These are phyloP conservation scores for Meloidogyne exigua DNA, from an alignment of 1,140 invertebrate genomes.

Conservation along the genomic window DNA sequence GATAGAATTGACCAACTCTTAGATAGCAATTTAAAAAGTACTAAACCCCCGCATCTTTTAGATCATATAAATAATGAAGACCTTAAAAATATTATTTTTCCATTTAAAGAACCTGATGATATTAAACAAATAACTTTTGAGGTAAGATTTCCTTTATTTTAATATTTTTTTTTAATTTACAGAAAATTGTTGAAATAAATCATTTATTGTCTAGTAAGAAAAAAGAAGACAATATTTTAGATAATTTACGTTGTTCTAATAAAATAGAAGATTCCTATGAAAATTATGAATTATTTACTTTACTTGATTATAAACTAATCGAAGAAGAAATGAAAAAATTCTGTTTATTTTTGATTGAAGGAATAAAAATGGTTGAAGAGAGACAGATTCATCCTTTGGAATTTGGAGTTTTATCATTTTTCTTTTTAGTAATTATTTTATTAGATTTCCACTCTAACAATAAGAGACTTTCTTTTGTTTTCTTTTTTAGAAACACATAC, in stretches of 20 bases:
- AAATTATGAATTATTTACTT: not conserved
- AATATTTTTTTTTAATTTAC: not conserved
- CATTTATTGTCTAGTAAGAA: not conserved
- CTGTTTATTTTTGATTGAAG: not conserved
- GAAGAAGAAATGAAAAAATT: not conserved
- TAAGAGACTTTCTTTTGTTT: too few relatives aligned
- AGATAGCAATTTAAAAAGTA: not conserved
- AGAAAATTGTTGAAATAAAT: not conserved
- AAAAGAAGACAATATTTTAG: not conserved
- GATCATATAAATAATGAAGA: not conserved
- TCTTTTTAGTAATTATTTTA: not conserved
- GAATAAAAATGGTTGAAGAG: not conserved
- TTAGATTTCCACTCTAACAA: too few relatives aligned
- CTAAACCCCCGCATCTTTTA: not conserved
- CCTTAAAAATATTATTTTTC: not conserved
- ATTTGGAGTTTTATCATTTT: not conserved
- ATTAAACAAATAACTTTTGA: conserved; percentile 3
- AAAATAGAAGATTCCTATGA: not conserved
- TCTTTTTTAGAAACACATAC: not conserved
- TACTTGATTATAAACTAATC: not conserved
- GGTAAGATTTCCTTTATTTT: not conserved
- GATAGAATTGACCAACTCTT: not conserved
- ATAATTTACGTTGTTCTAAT: not conserved
- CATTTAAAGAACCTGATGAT: not conserved
- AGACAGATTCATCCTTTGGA: not conserved